Percentiles rank a stretch among this genome's conserved stretches.
Conservation (phyloP, 2,797 vertebrate genomes). For the Coendou prehensilis region DNA sequence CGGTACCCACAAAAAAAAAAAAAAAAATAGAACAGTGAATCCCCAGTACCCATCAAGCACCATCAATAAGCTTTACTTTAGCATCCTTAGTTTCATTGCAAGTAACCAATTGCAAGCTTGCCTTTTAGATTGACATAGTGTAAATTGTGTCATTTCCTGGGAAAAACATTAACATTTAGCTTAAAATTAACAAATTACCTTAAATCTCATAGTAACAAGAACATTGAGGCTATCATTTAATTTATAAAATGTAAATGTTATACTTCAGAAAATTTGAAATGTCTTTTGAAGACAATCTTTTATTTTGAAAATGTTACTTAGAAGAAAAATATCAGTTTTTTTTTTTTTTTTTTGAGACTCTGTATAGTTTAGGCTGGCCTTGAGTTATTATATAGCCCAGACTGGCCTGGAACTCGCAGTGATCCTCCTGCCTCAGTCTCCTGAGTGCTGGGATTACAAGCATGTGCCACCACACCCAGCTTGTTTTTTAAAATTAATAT, state of each 20-base stretch:
- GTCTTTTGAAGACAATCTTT: constrained; percentile 49
- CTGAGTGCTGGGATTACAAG: no score
- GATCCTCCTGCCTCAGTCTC: no score
- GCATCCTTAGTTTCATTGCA: constrained; percentile 26
- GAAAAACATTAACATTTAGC: constrained; percentile 41
- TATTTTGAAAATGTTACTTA: background rate
- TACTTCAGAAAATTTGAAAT: constrained; percentile 43
- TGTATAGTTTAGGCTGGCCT: no score
- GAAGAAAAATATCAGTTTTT: background rate
- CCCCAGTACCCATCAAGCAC: no score
- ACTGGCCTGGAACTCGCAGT: no score
- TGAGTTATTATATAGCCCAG: no score
- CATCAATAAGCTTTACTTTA: background rate
- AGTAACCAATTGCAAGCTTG: background rate
- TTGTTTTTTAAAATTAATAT: background rate
- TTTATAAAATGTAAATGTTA: constrained; percentile 2
- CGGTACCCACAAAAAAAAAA: no score
- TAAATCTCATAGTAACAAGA: constrained; percentile 34
- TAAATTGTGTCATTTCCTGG: background rate
- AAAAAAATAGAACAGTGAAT: no score
- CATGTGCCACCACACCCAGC: no score
- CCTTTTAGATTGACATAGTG: background rate
- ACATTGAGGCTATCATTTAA: background rate
- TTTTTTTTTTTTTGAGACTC: no score
- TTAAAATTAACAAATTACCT: constrained; percentile 35